Evolutionary conservation across 2,797 vertebrate species (phyloP).

Genomic region (Sebastes matsubarae): DNA sequence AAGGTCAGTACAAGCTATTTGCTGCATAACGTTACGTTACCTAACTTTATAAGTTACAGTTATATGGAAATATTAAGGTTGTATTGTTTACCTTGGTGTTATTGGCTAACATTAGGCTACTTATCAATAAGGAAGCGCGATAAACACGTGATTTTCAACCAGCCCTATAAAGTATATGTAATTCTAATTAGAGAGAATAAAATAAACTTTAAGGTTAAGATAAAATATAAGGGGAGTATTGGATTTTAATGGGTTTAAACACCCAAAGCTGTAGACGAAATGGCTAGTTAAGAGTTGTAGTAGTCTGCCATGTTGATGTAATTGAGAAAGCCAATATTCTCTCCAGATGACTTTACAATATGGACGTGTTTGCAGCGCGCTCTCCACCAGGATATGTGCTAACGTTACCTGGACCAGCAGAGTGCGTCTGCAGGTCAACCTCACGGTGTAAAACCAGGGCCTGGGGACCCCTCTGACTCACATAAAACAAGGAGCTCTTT

Average conservation of each 20-base stretch:
- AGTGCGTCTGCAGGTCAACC: conserved; percentile 30
- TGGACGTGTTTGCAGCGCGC: background rate
- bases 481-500: conserved; percentile 64
- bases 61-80: background rate
- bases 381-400: background rate
- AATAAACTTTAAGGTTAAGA: no score
- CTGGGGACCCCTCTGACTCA: conserved; percentile 12
- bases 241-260: background rate
- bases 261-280: background rate
- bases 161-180: no score
- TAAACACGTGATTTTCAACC: no score
- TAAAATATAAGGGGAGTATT: background rate
- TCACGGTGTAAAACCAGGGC: conserved; percentile 16
- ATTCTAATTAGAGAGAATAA: no score
- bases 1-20: background rate
- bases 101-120: background rate
- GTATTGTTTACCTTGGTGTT: background rate
- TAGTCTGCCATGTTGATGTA: background rate
- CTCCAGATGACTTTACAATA: background rate
- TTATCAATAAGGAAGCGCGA: no score
- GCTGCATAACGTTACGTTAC: background rate
- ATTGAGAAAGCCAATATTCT: background rate
- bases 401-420: background rate
- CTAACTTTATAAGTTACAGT: background rate
- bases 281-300: background rate